Base-by-base conservation (phyloP, 2,888 invertebrate species). In the Mythimna impura region DNA sequence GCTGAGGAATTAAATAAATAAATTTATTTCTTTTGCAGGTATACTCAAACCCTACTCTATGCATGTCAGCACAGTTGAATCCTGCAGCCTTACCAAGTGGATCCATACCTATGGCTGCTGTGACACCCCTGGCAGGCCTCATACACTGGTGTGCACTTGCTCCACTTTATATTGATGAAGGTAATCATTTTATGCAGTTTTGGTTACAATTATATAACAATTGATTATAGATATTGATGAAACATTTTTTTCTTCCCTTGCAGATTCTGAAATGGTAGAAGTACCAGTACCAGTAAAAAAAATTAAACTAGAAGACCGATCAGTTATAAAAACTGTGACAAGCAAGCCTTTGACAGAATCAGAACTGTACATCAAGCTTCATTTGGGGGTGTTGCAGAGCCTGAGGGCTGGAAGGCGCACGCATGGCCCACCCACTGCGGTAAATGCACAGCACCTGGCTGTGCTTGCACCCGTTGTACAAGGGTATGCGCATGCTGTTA, bases 51-150 rank as follows among this genome's bases (percentile, higher is more conserved):
- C 97, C 97, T 0, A 94, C 96, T 6, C 92, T 98, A 3, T 98
- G 98, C 86, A 96, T 97, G 90, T 97, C 98, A 2, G 97, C 98
- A 0, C 96, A 97, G 90, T 93, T 97, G 88, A 97, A 96, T 89
- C 96, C 97, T 54, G 94, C 97, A 0, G 97, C 97, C 0, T 90
- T 98, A 66, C 98, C 98, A 0, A 97, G 96, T 47, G 98, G 98
- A 7, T 98, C 98, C 2, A 98, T 98, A 81, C 98, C 98, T 0
- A 98, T 98, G 98, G 98, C 98, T 6, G 98, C 98, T 0, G 97
- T 98, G 8, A 98, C 98, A 0, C 98, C 98, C 0, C 96, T 98
- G 52, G 97, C 98, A 0, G 98, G 98, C 0, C 96, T 98, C n/a
- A 97, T 98, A 72, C 97, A 97, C 78, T 98, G 98, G 98, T 97